Conservation (phyloP, 1,140 invertebrate species). For the Euglossa dilemma region DNA sequence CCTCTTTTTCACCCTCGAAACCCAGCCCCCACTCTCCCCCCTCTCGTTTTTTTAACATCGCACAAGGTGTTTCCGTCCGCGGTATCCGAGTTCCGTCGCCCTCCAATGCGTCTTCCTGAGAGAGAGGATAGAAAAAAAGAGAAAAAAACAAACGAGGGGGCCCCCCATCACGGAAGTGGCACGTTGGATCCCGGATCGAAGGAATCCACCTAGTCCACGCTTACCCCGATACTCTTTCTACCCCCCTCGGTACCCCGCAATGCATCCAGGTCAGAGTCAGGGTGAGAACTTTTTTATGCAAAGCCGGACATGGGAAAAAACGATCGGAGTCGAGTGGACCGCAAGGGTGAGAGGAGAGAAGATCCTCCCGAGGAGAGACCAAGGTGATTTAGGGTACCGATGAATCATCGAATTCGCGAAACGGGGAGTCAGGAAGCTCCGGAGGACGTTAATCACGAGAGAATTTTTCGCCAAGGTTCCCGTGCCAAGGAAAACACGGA, state of each 20-base stretch:
- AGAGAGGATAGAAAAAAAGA: background rate
- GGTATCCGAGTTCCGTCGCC: conserved; percentile 49
- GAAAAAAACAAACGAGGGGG: conserved; percentile 34
- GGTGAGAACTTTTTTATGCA: conserved; percentile 82
- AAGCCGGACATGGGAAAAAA: conserved; percentile 82
- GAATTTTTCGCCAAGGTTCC: conserved; percentile 24
- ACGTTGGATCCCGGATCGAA: conserved; percentile 45
- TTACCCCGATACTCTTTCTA: conserved; percentile 45
- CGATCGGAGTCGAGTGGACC: background rate
- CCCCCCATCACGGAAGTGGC: conserved; percentile 37
- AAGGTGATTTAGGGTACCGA: conserved; percentile 55
- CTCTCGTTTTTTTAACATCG: conserved; percentile 47
- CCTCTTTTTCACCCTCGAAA: conserved; percentile 25
- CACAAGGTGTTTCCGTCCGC: conserved; percentile 69
- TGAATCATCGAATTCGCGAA: conserved; percentile 62
- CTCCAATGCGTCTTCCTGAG: background rate
- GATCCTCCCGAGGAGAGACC: background rate
- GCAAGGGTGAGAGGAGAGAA: background rate
- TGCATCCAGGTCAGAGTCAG: conserved; percentile 39
- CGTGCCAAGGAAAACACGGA: conserved; percentile 46
- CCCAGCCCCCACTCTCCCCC: background rate
- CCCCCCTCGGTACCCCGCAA: background rate
- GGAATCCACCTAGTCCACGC: conserved; percentile 59
- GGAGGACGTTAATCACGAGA: conserved; percentile 55
- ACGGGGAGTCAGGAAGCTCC: conserved; percentile 33